Evolutionary conservation across 2,888 invertebrate genomes (phyloP), one percentile per base, ranked within the genome.

Genomic region (Anthrax anthrax): DNA sequence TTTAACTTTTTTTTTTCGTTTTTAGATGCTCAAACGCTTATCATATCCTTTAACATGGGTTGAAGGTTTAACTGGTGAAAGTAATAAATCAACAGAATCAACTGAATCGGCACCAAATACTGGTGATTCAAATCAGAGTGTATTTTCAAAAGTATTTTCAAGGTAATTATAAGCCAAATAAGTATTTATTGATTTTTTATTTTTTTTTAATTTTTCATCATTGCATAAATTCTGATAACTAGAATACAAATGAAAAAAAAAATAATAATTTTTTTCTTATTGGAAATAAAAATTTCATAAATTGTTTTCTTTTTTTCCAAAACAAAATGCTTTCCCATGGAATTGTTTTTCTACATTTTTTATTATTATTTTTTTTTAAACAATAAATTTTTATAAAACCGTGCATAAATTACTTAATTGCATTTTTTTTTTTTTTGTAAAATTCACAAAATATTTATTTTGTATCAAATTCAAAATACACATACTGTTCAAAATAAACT

Each of bases 1-100:
- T 23, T 23, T 23, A 6, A 23, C 8, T 23, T 6, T 23, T 6
- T 23, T 23, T 23, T 8, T 23, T 23, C 23, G 8, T 6, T 46
- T 65, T 69, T 61, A 91, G 88, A 89, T 90, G 86, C 72, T 91
- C 57, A 91, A 91, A 70, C 78, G 90, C 57, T 78, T 92, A 50
- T 90, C 90, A 1, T 89, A 91, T 72, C 91, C 91, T 16, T 70
- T 91, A 45, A 83, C 89, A 3, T 90, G 90, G 89, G 88, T 90
- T 74, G 90, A 90, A 65, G 88, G 89, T 2, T 71, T 88, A 38
- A 83, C 86, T 0, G 83, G 86, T 47, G 88, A 87, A 52, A 80
- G 77, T 54, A 77, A 75, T 50, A 72, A 64, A 51, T 52, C 57
- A 47, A 49, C 57, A 41, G 58, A 61, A 51, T 63, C 64, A 52